Evolutionary conservation across 2,113 vertebrate species (phyloP).

Genomic region (Athene noctua): DNA sequence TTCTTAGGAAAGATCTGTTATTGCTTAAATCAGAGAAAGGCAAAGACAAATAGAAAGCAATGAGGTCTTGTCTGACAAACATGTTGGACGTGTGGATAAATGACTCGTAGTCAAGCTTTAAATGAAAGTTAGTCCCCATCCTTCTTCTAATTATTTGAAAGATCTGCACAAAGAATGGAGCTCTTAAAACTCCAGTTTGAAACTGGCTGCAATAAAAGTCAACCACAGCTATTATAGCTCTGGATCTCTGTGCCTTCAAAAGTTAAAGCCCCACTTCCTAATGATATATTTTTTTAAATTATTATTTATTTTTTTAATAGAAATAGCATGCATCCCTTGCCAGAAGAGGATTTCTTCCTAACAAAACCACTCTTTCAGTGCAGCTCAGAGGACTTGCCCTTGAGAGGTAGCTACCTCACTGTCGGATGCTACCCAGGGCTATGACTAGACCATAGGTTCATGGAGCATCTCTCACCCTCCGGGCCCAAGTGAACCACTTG

Average conservation of each 20-base stretch:
- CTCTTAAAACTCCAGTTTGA: not conserved
- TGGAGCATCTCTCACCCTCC: not conserved
- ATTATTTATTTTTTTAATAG: not conserved
- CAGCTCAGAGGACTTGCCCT: not conserved
- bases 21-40: not conserved
- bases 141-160: not conserved
- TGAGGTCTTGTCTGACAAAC: not conserved
- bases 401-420: not conserved
- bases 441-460: not conserved
- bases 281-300: fast-evolving
- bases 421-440: not conserved
- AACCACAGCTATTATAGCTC: not conserved
- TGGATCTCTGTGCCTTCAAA: not conserved
- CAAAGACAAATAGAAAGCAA: not conserved
- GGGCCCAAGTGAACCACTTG: not conserved
- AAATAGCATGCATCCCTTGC: not conserved
- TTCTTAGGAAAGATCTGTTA: not conserved
- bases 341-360: not conserved
- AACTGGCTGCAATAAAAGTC: not conserved
- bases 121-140: not conserved
- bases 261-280: not conserved
- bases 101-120: not conserved
- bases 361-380: not conserved
- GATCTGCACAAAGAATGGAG: not conserved
- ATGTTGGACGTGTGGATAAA: not conserved